Conservation (phyloP, 2,113 vertebrate species). For the Paracanthobrama guichenoti region DNA sequence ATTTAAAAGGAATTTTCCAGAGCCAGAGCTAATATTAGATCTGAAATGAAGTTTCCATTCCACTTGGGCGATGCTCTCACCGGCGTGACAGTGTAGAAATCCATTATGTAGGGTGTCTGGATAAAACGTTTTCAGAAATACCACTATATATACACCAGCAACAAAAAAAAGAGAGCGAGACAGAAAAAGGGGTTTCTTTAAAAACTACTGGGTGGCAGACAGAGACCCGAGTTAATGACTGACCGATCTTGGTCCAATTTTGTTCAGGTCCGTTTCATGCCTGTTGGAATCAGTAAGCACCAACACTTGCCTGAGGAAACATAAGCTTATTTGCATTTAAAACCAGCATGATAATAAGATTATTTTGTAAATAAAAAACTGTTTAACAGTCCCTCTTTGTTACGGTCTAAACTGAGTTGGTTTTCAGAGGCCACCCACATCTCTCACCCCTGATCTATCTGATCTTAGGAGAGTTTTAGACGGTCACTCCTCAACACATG, state of each 20-base stretch:
- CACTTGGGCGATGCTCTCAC: conserved; percentile 84
- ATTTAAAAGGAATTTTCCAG: conserved; percentile 93
- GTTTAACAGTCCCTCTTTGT: conserved; percentile 23
- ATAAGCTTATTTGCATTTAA: conserved; percentile 24
- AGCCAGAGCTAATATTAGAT: conserved; percentile 91
- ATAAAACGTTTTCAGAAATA: conserved; percentile 28
- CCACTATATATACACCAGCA: conserved; percentile 1
- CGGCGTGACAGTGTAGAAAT: conserved; percentile 84
- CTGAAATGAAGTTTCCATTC: conserved; percentile 92
- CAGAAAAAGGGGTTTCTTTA: neutral
- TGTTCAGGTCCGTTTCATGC: neutral
- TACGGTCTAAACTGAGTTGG: neutral
- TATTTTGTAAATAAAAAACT: conserved; percentile 14
- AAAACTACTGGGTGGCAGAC: neutral
- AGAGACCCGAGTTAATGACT: conserved; percentile 24
- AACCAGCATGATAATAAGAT: neutral
- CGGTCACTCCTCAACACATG: conserved; percentile 14
- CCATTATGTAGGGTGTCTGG: conserved; percentile 59
- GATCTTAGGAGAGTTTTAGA: conserved; percentile 23
- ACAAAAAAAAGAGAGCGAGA: neutral
- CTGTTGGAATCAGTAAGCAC: conserved; percentile 1
- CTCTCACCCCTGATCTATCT: conserved; percentile 9
- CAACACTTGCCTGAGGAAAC: conserved; percentile 3
- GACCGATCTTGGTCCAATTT: neutral
- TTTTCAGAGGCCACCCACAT: conserved; percentile 1